Percentiles rank a stretch among this genome's conserved stretches.
phyloP scores from a whole-genome alignment of 92 coral and sea anemone genomes.

The Heliopora coerulea region DNA sequence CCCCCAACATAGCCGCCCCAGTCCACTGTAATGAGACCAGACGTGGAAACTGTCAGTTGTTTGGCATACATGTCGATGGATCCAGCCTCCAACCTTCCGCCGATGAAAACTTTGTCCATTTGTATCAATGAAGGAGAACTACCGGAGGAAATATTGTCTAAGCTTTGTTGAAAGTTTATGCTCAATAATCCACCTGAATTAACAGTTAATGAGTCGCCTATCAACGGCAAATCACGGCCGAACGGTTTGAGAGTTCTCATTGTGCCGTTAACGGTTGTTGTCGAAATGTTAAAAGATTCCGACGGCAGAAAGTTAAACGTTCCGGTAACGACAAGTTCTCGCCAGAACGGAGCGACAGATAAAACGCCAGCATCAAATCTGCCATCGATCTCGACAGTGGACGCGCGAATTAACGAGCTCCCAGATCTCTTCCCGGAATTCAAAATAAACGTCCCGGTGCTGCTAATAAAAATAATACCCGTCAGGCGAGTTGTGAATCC shows the following conservation, averaged over 20 bases:
- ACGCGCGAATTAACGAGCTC: slow-evolving; percentile 11
- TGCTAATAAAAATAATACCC: slow-evolving; percentile 24
- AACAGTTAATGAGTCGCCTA: slow-evolving; percentile 60
- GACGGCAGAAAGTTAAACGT: slow-evolving; percentile 68
- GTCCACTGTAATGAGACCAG: slow-evolving; percentile 68
- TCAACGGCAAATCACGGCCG: too few species aligned
- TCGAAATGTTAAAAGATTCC: slow-evolving; percentile 60
- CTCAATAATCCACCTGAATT: slow-evolving; percentile 55
- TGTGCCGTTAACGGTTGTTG: slow-evolving; percentile 63
- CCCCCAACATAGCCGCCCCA: slow-evolving; percentile 80
- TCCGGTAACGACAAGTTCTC: slow-evolving; percentile 58
- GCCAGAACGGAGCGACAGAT: slow-evolving; percentile 64
- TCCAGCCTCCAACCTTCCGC: slow-evolving; percentile 73
- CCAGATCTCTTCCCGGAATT: neutral
- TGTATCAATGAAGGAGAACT: slow-evolving; percentile 65
- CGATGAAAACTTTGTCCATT: slow-evolving; percentile 56
- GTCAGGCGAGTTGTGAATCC: slow-evolving; percentile 65
- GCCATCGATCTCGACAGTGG: slow-evolving; percentile 61
- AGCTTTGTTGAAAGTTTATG: slow-evolving; percentile 62
- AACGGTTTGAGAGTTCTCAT: slow-evolving; percentile 59
- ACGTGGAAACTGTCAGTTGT: slow-evolving; percentile 56
- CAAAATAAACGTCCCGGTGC: slow-evolving; percentile 3
- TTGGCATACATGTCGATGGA: slow-evolving; percentile 65
- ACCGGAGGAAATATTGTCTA: slow-evolving; percentile 55
- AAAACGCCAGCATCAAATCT: slow-evolving; percentile 60